phyloP scores from a whole-genome alignment of 1,140 invertebrate genomes.

The Himalopsyche phryganea region DNA sequence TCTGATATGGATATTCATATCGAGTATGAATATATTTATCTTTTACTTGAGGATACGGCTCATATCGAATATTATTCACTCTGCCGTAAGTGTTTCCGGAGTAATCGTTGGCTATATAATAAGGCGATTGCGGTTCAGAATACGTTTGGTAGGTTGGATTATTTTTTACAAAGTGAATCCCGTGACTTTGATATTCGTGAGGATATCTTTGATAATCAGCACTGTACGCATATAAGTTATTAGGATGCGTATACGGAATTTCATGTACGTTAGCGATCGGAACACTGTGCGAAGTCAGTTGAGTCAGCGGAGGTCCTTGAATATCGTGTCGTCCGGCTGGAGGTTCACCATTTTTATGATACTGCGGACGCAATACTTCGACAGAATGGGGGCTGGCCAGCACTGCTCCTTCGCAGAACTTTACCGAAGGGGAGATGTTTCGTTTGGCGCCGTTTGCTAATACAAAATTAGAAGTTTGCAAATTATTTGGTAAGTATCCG shows the following conservation, averaged over 20 bases:
- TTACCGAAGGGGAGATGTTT: slow-evolving; percentile 1
- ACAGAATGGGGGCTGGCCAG: slow-evolving; percentile 8
- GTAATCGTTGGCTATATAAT: slow-evolving; percentile 11
- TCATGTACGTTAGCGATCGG: slow-evolving; percentile 1
- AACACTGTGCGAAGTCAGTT: slow-evolving; percentile 6
- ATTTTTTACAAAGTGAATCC: slow-evolving; percentile 10
- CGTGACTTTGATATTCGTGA: slow-evolving; percentile 15
- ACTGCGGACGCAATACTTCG: slow-evolving; percentile 8
- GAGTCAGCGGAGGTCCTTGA: not conserved
- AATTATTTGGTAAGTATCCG: not conserved
- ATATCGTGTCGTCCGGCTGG: not conserved
- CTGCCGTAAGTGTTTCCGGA: slow-evolving; percentile 36
- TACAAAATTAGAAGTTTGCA: not conserved
- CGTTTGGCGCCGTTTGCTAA: not conserved
- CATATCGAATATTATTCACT: slow-evolving; percentile 43
- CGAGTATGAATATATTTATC: slow-evolving; percentile 14
- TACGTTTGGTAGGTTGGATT: slow-evolving; percentile 13
- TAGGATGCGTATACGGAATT: slow-evolving; percentile 1
- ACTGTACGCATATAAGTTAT: slow-evolving; percentile 8
- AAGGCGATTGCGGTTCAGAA: slow-evolving; percentile 7
- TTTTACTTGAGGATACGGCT: slow-evolving; percentile 39
- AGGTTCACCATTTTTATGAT: slow-evolving; percentile 9
- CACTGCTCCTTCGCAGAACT: slow-evolving; percentile 8
- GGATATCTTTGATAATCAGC: slow-evolving; percentile 14
- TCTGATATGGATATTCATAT: slow-evolving; percentile 15